Conservation (phyloP, 1,140 invertebrate genomes). For the Cylas formicarius region DNA sequence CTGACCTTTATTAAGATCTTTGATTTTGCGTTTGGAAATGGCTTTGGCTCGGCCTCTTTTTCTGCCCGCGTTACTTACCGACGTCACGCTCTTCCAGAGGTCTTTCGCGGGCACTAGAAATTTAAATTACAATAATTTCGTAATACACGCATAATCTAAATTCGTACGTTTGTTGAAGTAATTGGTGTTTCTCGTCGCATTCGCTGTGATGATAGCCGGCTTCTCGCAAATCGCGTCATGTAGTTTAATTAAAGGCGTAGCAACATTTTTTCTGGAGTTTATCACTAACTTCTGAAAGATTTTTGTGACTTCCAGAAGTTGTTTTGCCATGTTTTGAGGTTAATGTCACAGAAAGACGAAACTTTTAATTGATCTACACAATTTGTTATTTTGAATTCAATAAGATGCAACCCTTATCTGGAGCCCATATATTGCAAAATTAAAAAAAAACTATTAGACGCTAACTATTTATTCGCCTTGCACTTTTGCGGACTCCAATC, state of each 20-base stretch:
- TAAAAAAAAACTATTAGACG: no score
- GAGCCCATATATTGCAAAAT: no score
- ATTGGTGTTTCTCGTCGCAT: constrained; percentile 35
- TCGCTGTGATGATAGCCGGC: constrained; percentile 17
- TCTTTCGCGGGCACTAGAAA: constrained; percentile 65
- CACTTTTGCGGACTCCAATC: no score
- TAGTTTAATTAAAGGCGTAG: constrained; percentile 14
- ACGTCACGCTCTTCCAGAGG: constrained; percentile 90
- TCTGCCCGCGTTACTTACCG: constrained; percentile 91
- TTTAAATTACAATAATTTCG: neutral
- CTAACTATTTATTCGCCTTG: no score
- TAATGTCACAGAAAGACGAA: no score
- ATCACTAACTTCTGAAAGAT: constrained; percentile 37
- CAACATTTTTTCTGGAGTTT: constrained; percentile 23
- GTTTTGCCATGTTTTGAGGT: constrained; percentile 26
- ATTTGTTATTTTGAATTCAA: no score
- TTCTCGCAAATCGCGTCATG: neutral
- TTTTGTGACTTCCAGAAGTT: constrained; percentile 35
- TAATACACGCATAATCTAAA: constrained; percentile 15
- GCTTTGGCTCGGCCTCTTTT: constrained; percentile 90
- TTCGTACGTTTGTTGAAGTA: constrained; percentile 52
- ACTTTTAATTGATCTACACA: no score
- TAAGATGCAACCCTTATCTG: no score
- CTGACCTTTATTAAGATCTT: constrained; percentile 88
- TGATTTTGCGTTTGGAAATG: constrained; percentile 59